phyloP scores from a whole-genome alignment of 2,113 vertebrate genomes.

The Dicaeum eximium region DNA sequence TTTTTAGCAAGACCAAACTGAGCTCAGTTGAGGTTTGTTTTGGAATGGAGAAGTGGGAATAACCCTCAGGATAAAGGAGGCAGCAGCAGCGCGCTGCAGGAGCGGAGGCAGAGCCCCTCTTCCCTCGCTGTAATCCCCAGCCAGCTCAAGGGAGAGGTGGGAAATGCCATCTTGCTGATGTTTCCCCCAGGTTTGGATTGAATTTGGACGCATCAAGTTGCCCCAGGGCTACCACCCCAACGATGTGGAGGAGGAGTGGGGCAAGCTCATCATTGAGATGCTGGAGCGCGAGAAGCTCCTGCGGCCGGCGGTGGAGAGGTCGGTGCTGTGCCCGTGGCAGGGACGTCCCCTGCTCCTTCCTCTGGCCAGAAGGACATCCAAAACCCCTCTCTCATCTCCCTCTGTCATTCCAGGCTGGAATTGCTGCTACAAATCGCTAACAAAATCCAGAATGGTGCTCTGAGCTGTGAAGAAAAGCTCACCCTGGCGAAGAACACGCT shows the following conservation, averaged over 20 bases:
- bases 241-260: constrained; percentile 95
- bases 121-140: not conserved
- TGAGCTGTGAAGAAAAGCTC: constrained; percentile 96
- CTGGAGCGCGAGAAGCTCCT: constrained; percentile 94
- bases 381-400: not conserved
- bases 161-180: not conserved
- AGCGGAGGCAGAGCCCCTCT: not conserved
- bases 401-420: constrained; percentile 79
- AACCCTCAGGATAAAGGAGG: not conserved
- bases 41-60: not conserved
- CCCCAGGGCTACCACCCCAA: constrained; percentile 94
- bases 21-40: not conserved
- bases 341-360: not conserved
- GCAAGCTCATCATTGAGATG: constrained; percentile 98
- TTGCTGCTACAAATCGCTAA: constrained; percentile 93
- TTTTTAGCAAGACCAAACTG: not conserved
- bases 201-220: constrained; percentile 94
- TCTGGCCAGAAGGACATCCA: not conserved
- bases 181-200: constrained; percentile 87
- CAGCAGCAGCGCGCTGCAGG: fast-evolving
- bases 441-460: constrained; percentile 94
- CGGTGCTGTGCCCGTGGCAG: not conserved
- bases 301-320: constrained; percentile 93
- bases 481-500: constrained; percentile 94
- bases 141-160: not conserved